Percentiles rank a stretch among this genome's conserved stretches.
Evolutionary conservation across 1,140 invertebrate genomes (phyloP).

Genomic region (Cyrtorhinus lividipennis): DNA sequence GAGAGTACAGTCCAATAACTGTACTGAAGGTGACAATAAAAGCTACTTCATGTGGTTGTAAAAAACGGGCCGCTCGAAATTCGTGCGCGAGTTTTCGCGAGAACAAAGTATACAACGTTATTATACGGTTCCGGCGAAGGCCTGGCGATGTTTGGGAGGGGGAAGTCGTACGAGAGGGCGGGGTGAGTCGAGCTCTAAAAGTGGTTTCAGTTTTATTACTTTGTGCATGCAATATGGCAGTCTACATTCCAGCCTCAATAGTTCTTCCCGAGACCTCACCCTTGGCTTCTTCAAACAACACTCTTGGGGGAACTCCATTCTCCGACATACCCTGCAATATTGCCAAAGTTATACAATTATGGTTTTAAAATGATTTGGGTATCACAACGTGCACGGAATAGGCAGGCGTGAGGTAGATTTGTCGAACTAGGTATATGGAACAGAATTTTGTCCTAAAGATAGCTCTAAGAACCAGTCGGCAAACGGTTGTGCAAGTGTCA

Average conservation of each 20-base stretch:
- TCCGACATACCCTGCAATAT: too few species aligned
- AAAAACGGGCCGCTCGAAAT: background rate
- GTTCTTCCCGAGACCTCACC: background rate
- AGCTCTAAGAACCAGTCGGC: too few species aligned
- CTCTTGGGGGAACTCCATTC: too few species aligned
- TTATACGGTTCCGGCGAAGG: background rate
- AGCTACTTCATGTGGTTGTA: background rate
- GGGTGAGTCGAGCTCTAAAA: slow-evolving; percentile 7
- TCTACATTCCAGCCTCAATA: slow-evolving; percentile 14
- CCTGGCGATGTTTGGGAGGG: background rate
- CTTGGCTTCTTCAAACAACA: background rate
- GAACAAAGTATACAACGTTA: slow-evolving; percentile 15
- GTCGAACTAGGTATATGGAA: too few species aligned
- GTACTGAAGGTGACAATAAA: background rate
- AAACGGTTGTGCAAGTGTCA: too few species aligned
- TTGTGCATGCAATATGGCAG: slow-evolving; percentile 17
- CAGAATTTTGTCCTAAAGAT: too few species aligned
- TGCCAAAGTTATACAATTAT: too few species aligned
- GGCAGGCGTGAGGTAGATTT: too few species aligned
- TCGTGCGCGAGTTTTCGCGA: slow-evolving; percentile 1
- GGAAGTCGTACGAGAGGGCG: slow-evolving; percentile 1
- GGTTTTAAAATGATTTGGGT: too few species aligned
- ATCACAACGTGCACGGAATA: too few species aligned
- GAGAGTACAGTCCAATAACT: too few species aligned
- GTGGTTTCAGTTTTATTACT: slow-evolving; percentile 16